A percentile compares a stretch with the other conserved stretches of the same genome.
These are phyloP conservation scores for Crocuta crocuta DNA, from an alignment of 2,113 vertebrate genomes.

Conservation along the genomic window DNA sequence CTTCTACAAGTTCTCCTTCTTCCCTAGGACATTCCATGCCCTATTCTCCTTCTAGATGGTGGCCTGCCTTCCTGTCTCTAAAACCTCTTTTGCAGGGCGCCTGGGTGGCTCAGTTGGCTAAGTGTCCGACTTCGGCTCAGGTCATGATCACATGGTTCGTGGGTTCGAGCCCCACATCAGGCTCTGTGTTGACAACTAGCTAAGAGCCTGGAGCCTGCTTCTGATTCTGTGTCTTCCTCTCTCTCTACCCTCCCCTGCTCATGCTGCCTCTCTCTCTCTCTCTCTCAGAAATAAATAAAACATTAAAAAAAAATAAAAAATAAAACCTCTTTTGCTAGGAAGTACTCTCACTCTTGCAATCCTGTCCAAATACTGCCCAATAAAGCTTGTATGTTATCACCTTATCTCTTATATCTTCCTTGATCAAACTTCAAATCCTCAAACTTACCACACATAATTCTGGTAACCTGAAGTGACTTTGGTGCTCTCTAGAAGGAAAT, in stretches of 20 bases:
- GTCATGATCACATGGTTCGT: too few species aligned
- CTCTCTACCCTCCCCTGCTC: too few species aligned
- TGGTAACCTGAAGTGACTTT: background rate
- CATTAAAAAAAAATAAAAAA: too few species aligned
- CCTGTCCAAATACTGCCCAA: background rate
- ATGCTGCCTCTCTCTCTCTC: too few species aligned
- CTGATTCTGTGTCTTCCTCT: too few species aligned
- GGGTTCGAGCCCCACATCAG: too few species aligned
- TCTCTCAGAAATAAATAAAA: too few species aligned
- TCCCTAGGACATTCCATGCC: background rate
- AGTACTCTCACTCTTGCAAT: background rate
- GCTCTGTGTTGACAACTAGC: too few species aligned
- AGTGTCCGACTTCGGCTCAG: too few species aligned
- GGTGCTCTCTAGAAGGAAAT: background rate
- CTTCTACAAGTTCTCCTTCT: background rate
- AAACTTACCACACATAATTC: background rate
- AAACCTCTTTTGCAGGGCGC: background rate
- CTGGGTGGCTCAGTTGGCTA: too few species aligned
- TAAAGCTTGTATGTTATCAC: background rate
- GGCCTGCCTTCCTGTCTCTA: background rate
- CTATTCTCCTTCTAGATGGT: fast-evolving
- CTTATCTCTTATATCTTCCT: background rate
- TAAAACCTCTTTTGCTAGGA: background rate
- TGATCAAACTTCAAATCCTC: background rate
- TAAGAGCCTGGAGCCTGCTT: too few species aligned